Base-by-base conservation (phyloP, 2,113 vertebrate species). In the Silurus glanis region DNA sequence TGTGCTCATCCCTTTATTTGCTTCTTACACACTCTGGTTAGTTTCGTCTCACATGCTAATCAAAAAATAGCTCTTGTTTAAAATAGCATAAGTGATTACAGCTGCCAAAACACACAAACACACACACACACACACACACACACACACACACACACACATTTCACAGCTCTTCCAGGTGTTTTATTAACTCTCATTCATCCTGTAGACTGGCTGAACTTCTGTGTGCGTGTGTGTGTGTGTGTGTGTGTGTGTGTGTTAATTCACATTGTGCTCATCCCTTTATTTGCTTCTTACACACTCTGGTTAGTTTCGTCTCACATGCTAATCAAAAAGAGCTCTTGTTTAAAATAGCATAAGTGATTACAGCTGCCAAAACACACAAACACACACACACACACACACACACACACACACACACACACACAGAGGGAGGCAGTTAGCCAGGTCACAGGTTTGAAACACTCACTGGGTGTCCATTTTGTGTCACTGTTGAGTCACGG, bases 81-180 rank as follows among this genome's bases (percentile, higher is more conserved):
- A 80, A 80, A 80, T 61, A 61, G 79, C 56, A 80, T 61, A 58
- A 80, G 56, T 80, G n/a, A 80, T 80, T 80, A 80, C 58, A 79
- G 75, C 75, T 79, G 75, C 49, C 25, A 53, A 28, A 1, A 14
- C 76, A 9, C 55, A 17, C 76, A 17, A 53, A 17, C 53, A 28
- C 78, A 19, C 78, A 37, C 78, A 17, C 78, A 16, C 55, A 28
- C 56, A 59, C 55, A 59, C 78, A 25, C 51, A 51, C 51, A 14
- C 23, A n/a, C 75, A 12, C 23, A 23, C 51, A 55, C 75, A 55
- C 51, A 55, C 23, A 6, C 75, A 25, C 53, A 9, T 37, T 2
- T 37, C 37, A 37, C 37, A 37, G 37, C 1, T 37, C 37, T 37
- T 37, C 37, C 37, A 37, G 37, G 37, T 37, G 37, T 37, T 37